Evolutionary conservation across 2,113 vertebrate genomes (phyloP), one percentile per base, ranked within the genome.

Genomic region (Epinephelus cyanopodus): DNA sequence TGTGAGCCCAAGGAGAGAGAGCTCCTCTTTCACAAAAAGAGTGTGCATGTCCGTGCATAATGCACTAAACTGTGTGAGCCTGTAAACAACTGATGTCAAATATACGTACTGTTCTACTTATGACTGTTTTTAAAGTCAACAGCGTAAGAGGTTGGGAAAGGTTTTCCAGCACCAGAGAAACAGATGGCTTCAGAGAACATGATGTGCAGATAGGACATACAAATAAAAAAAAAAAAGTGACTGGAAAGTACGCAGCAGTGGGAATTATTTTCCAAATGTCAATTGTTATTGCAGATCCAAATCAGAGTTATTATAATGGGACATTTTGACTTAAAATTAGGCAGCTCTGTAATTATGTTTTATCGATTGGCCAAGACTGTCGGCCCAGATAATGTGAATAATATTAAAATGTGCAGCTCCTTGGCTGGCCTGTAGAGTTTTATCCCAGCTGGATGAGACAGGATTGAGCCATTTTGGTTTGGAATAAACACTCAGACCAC

Each of bases 101-200:
- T 37, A 19, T 48, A 27, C 27, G 6, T 47, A 45, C 14, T 58
- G 7, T 15, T 50, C 17, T 23, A 19, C 6, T 39, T 56, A n/a
- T n/a, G 25, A 66, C 25, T 60, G 15, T 27, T 61, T 68, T 37
- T 19, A n/a, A 42, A 48, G 23, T 54, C 47, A 61, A 71, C 47
- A 37, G 10, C 21, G 2, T 47, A 3, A 67, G 27, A 66, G 8
- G 2, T 25, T 70, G 33, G 37, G 8, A 63, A 33, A 64, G 19
- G 19, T 21, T 53, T 29, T 74, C 10, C 25, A 52, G 57, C 61
- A 66, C 9, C n/a, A 79, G 54, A 72, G 13, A 27, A 53, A 73
- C 18, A 61, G 21, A 79, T 62, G 37, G 33, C 3, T 47, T 61
- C 10, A 69, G 21, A 74, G 17, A 76, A 56, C 33, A 52, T 58